These are phyloP conservation scores for Telenomus remus DNA, from an alignment of 1,140 invertebrate genomes.

Conservation along the genomic window DNA sequence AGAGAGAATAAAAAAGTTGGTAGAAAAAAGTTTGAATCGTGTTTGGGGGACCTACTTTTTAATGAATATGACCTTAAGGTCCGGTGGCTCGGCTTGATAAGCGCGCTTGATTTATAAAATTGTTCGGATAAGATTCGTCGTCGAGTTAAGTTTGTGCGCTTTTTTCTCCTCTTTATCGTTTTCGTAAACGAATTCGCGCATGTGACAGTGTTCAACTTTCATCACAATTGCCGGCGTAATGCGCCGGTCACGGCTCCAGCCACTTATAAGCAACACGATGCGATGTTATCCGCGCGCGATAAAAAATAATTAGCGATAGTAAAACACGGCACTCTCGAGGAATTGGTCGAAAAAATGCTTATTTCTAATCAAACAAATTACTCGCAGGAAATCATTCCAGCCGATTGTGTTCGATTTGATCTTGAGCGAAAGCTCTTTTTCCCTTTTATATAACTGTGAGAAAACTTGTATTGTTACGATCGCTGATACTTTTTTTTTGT, in stretches of 20 bases:
- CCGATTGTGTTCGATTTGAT: slow-evolving; percentile 36
- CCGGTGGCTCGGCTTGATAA: slow-evolving; percentile 2
- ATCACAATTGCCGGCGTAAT: slow-evolving; percentile 30
- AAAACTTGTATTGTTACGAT: slow-evolving; percentile 30
- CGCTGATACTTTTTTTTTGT: slow-evolving; percentile 19
- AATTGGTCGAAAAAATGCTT: too few relatives aligned
- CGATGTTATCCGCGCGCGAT: slow-evolving; percentile 29
- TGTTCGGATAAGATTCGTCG: slow-evolving; percentile 18
- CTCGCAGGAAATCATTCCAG: slow-evolving; percentile 38
- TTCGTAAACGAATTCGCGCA: slow-evolving; percentile 18
- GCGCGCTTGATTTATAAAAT: slow-evolving; percentile 18
- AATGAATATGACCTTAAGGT: neutral
- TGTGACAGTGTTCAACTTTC: slow-evolving; percentile 42
- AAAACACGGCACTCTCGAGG: slow-evolving; percentile 16
- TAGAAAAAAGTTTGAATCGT: too few relatives aligned
- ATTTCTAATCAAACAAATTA: slow-evolving; percentile 54
- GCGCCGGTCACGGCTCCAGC: slow-evolving; percentile 37
- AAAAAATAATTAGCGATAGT: slow-evolving; percentile 51
- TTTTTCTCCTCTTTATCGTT: neutral
- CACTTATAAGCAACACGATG: slow-evolving; percentile 28
- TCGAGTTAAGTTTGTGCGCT: slow-evolving; percentile 23
- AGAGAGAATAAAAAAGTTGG: too few relatives aligned
- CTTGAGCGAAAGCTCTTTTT: slow-evolving; percentile 8
- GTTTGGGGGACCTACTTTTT: neutral
- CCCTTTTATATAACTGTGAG: slow-evolving; percentile 45